Base-by-base conservation (phyloP, 2,113 vertebrate species). In the Cebus imitator region DNA sequence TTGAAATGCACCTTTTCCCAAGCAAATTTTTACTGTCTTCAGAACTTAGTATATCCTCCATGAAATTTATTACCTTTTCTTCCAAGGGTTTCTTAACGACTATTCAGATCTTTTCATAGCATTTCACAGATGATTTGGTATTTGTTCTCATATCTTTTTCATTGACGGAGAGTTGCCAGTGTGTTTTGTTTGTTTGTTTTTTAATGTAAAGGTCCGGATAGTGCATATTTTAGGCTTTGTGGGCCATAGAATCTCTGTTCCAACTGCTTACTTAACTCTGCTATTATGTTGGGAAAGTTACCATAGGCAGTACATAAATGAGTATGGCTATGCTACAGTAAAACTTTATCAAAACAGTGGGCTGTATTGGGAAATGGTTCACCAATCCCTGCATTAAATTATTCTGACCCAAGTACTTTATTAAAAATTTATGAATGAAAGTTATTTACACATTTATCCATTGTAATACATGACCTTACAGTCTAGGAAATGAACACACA, bases 171-270 rank as follows among this genome's bases (percentile, higher is more conserved):
- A 81, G 43, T 80, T 55, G 14, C 40, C 27, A 20, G 3, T 48
- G 37, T 37, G 37, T 84, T 82, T 72, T 13, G 11, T 78, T 13
- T 64, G 45, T 45, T 9, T 27, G 61, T 64, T 61, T 66, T 78
- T 76, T 55, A 66, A n/a, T 90, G 6, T 68, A 70, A 90, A 91
- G 30, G 2, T 17, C 9, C 35, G 57, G 6, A 79, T 37, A 76
- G 27, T 81, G 89, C 86, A 52, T 92, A 57, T 68, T 93, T 68
- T 64, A 79, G 79, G 48, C 10, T 94, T 92, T 90, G 32, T 87
- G 80, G 14, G 3, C 57, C 52, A 27, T 61, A 70, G 6, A 70
- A n/a, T 93, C 21, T 87, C 35, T 85, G 17, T 57, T 40, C 3
- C 10, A 73, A n/a, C 58, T 87, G 58, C 20, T 79, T 87, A 66